phyloP scores from a whole-genome alignment of 1,140 invertebrate genomes.

The Brachionus rotundiformis region DNA sequence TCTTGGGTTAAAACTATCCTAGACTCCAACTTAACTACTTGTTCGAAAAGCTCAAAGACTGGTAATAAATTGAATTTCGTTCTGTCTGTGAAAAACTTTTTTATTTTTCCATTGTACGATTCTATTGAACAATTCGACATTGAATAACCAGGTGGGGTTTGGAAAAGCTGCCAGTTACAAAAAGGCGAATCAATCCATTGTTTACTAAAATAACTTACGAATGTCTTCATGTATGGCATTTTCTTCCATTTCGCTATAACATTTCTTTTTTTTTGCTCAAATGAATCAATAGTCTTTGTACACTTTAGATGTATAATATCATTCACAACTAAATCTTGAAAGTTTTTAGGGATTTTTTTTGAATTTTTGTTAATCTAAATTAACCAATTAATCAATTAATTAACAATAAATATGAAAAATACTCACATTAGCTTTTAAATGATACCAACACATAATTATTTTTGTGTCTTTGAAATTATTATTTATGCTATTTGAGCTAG shows the following conservation, averaged over 20 bases:
- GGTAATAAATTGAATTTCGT: background rate
- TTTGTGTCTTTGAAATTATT: background rate
- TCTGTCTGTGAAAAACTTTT: background rate
- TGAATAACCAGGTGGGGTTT: slow-evolving; percentile 6
- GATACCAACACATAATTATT: no score
- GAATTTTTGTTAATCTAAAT: slow-evolving; percentile 6
- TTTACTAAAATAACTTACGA: background rate
- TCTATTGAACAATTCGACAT: background rate
- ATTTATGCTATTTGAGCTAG: background rate
- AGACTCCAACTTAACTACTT: background rate
- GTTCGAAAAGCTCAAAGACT: background rate
- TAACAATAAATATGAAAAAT: no score
- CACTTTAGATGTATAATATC: slow-evolving; percentile 1
- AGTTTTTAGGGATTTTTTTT: background rate
- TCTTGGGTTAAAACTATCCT: background rate
- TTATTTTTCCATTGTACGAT: background rate
- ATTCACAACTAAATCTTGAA: background rate
- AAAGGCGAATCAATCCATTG: slow-evolving; percentile 8
- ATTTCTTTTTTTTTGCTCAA: background rate
- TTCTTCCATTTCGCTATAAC: background rate
- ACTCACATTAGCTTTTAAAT: no score
- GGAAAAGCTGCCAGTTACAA: no score
- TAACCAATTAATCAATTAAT: no score
- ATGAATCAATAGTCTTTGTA: background rate
- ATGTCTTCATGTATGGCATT: background rate